Conservation (phyloP, 2,797 vertebrate species). For the Ispidina lecontei region DNA sequence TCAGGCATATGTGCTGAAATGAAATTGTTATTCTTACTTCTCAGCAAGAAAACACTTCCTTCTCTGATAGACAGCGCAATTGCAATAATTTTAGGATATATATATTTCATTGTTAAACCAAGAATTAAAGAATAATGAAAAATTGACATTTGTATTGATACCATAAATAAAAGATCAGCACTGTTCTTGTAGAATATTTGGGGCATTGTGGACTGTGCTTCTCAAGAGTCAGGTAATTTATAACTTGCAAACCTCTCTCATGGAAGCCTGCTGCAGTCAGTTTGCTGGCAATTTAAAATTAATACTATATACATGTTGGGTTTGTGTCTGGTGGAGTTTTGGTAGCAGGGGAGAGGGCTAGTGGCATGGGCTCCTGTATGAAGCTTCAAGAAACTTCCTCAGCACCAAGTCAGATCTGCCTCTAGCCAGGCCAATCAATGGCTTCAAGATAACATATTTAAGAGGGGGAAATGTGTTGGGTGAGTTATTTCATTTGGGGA, state of each 20-base stretch:
- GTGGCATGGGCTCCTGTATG: neutral
- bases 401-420: neutral
- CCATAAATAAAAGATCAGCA: neutral
- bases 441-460: neutral
- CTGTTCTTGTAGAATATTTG: neutral
- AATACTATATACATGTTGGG: neutral
- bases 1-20: neutral
- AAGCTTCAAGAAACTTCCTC: neutral
- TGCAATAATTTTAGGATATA: neutral
- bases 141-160: neutral
- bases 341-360: neutral
- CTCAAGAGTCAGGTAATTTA: neutral
- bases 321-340: neutral
- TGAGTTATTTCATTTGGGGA: neutral
- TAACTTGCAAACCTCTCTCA: neutral
- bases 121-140: neutral
- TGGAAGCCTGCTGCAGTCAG: neutral
- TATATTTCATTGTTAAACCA: neutral
- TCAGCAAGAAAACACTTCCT: neutral
- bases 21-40: neutral
- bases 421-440: neutral
- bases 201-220: neutral
- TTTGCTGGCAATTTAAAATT: neutral
- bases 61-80: neutral
- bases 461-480: neutral